Percentiles rank a stretch among this genome's conserved stretches.
phyloP scores from a whole-genome alignment of 1,140 invertebrate species.

The Drosophila kepulauana region DNA sequence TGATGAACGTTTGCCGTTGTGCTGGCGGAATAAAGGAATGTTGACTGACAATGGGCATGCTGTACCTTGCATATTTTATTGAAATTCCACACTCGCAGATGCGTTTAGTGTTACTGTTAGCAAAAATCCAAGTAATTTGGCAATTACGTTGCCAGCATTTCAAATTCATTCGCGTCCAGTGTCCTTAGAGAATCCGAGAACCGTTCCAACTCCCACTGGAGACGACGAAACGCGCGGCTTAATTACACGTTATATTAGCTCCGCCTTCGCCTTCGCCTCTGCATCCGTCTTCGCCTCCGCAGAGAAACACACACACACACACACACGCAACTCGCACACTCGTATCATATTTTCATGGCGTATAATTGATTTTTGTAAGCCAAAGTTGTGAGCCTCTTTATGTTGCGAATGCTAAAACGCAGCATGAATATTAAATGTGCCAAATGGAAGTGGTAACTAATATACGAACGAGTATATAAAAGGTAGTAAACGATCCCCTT shows the following conservation, averaged over 20 bases:
- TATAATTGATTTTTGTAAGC: conserved; percentile 78
- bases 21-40: conserved; percentile 22
- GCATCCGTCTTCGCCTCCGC: too few relatives aligned
- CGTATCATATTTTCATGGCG: conserved; percentile 70
- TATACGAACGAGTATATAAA: neutral
- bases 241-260: conserved; percentile 77
- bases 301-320: neutral
- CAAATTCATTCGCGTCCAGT: conserved; percentile 48
- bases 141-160: conserved; percentile 78
- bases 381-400: conserved; percentile 23
- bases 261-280: conserved; percentile 10
- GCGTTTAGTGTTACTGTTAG: conserved; percentile 72
- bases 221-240: conserved; percentile 40
- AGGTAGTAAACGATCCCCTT: conserved; percentile 16
- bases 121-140: conserved; percentile 71
- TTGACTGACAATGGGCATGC: conserved; percentile 17
- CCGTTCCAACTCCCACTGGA: conserved; percentile 20
- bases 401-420: conserved; percentile 63
- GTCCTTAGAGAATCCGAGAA: conserved; percentile 34
- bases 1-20: too few relatives aligned
- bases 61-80: conserved; percentile 80
- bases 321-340: neutral
- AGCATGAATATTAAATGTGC: conserved; percentile 70
- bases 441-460: conserved; percentile 7
- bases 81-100: conserved; percentile 72